A percentile compares a stretch with the other conserved stretches of the same genome.
These are phyloP conservation scores for Aspiorhynchus laticeps DNA, from an alignment of 2,113 vertebrate genomes.

Conservation along the genomic window DNA sequence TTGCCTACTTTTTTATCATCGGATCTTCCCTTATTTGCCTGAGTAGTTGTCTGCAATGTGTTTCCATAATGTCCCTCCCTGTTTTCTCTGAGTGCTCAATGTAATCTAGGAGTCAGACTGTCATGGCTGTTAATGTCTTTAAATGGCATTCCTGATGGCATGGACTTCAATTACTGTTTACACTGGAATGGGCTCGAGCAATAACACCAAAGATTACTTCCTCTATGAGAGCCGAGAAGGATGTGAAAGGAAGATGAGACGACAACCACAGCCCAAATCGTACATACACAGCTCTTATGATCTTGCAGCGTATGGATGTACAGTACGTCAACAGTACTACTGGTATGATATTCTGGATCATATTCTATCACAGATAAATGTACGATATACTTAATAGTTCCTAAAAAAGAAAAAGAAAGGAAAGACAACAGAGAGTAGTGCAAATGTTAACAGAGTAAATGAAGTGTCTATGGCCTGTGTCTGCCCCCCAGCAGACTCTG, in stretches of 20 bases:
- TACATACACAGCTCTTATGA: not conserved
- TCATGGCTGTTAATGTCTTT: slow-evolving; percentile 49
- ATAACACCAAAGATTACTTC: slow-evolving; percentile 50
- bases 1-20: not conserved
- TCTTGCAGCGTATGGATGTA: not conserved
- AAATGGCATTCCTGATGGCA: slow-evolving; percentile 46
- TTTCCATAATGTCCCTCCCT: slow-evolving; percentile 12
- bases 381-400: not conserved
- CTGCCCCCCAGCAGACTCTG: not conserved
- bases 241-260: not conserved
- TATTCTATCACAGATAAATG: not conserved
- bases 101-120: slow-evolving; percentile 40
- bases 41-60: slow-evolving; percentile 25
- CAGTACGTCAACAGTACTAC: not conserved
- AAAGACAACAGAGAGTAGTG: not conserved
- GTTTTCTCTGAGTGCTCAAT: slow-evolving; percentile 29
- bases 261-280: not conserved
- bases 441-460: not conserved
- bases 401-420: not conserved
- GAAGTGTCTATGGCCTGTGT: not conserved
- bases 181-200: slow-evolving; percentile 42
- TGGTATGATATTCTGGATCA: not conserved
- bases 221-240: not conserved
- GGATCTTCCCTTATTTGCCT: slow-evolving; percentile 39
- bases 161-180: slow-evolving; percentile 48